Base-by-base conservation (phyloP, 92 coral and sea anemone species). In the Porites rus region DNA sequence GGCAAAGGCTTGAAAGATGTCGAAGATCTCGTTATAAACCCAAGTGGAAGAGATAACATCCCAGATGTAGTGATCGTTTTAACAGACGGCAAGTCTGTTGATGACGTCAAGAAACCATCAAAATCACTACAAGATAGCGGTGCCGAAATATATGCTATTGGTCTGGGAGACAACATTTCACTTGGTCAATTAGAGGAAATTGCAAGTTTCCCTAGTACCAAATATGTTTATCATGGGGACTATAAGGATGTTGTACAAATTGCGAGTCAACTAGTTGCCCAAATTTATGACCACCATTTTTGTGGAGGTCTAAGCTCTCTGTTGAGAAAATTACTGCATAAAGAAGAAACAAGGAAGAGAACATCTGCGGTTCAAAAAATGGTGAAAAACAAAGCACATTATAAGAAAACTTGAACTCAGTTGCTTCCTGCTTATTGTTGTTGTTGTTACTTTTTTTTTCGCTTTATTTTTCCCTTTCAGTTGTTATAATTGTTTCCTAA, bases 1-100 rank as follows among this genome's bases (percentile, higher is more conserved):
- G 95, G 90, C 70, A 84, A 84, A 77, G 93, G 93, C 10, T 70
- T 94, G 25, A 59, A 22, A 62, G 89, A 87, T 46, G 91, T 77
- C 7, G 88, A 60, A 76, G 87, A 91, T 21, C 91, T 87, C 74
- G 91, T 91, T 18, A 74, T 91, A 8, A 86, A 87, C 21, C 76
- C 85, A 7, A 91, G 91, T 58, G 81, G 86, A 18, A 78, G 94
- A 19, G 56, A 80, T 16, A 70, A 79, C 19, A 52, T 86, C 18
- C 91, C 88, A 3, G 78, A 91, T 14, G 79, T 84, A 10, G 78
- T 91, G 65, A 79, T 91, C 25, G 84, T 91, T 8, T 64, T 91
- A 70, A 75, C 91, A 9, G 85, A 86, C 24, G 78, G 85, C 60
- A 66, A 75, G 22, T 82, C 94, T 18, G 63, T 20, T 11, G 92